These are phyloP conservation scores for Amia ocellicauda DNA, from an alignment of 2,113 vertebrate species.

Conservation along the genomic window DNA sequence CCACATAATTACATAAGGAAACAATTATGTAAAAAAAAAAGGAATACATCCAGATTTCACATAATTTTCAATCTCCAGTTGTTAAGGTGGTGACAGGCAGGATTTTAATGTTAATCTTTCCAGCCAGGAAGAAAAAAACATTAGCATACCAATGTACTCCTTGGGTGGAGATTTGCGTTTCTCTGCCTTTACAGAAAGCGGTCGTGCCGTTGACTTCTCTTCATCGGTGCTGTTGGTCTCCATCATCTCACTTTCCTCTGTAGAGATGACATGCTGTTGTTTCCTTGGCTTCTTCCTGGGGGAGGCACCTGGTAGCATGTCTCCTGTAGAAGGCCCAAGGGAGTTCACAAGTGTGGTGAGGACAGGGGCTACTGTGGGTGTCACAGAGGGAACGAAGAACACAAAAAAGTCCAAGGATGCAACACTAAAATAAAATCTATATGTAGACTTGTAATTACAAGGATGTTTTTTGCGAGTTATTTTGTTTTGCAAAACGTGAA, in stretches of 20 bases:
- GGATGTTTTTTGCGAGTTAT: no score
- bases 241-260: slow-evolving; percentile 96
- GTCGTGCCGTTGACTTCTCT: slow-evolving; percentile 81
- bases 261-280: slow-evolving; percentile 96
- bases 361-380: slow-evolving; percentile 66
- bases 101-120: no score
- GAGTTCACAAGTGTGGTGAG: slow-evolving; percentile 70
- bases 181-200: slow-evolving; percentile 77
- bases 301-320: slow-evolving; percentile 89
- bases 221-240: slow-evolving; percentile 97
- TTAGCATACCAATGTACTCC: slow-evolving; percentile 91
- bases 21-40: background rate
- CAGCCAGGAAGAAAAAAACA: background rate
- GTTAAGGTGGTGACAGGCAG: no score
- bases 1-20: slow-evolving; percentile 7
- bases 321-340: slow-evolving; percentile 71
- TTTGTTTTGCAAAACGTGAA: no score
- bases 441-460: no score
- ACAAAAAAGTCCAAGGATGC: background rate
- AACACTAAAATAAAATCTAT: no score
- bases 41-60: no score
- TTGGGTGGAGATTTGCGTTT: slow-evolving; percentile 91
- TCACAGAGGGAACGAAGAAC: slow-evolving; percentile 64
- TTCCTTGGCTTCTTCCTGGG: slow-evolving; percentile 96
- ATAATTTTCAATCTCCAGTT: no score